phyloP scores from a whole-genome alignment of 2,113 vertebrate species.

The Cacatua alba region DNA sequence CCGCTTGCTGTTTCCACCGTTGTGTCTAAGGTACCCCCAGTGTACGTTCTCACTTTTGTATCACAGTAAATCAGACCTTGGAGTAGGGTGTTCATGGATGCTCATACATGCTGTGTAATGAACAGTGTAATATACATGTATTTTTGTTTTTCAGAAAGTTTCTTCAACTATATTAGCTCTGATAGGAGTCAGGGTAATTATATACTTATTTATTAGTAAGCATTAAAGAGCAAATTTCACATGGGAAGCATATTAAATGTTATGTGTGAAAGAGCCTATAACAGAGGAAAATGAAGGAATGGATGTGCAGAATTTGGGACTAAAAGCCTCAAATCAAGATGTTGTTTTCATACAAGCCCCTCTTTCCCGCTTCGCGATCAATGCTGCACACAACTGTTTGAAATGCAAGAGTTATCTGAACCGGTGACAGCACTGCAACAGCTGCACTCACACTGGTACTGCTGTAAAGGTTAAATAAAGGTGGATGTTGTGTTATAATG shows the following conservation, averaged over 20 bases:
- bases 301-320: background rate
- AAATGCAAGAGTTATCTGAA: background rate
- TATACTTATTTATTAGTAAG: constrained; percentile 18
- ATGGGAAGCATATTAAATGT: background rate
- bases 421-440: background rate
- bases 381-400: background rate
- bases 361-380: background rate
- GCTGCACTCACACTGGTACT: background rate
- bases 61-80: background rate
- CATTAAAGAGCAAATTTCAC: background rate
- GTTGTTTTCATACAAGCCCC: background rate
- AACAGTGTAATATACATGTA: background rate
- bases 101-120: background rate
- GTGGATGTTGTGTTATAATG: background rate
- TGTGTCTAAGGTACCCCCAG: background rate
- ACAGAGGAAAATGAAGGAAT: background rate
- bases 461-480: background rate
- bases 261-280: background rate
- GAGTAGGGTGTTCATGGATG: background rate
- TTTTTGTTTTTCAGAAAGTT: background rate
- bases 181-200: background rate
- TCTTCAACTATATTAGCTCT: background rate
- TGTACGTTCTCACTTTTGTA: background rate
- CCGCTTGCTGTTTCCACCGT: fast-evolving
- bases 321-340: background rate